Evolutionary conservation across 2,888 invertebrate species (phyloP).

Genomic region (Malthinus seriepunctatus): DNA sequence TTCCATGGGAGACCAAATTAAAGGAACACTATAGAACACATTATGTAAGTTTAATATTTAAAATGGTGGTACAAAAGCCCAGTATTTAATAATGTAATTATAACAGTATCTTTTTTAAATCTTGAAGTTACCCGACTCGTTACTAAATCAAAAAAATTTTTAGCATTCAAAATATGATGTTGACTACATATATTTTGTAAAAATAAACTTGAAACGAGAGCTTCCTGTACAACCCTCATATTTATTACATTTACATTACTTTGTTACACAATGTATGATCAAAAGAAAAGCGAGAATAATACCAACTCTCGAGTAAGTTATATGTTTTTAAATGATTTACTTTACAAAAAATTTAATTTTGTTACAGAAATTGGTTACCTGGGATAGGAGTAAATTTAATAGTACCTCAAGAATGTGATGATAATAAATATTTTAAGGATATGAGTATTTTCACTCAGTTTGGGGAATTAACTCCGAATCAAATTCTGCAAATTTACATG

Average conservation of each 20-base stretch:
- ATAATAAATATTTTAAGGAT: slow-evolving; percentile 52
- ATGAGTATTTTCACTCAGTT: slow-evolving; percentile 75
- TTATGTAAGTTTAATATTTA: slow-evolving; percentile 4
- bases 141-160: too few relatives aligned
- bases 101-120: too few relatives aligned
- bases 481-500: slow-evolving; percentile 56
- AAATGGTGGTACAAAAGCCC: too few relatives aligned
- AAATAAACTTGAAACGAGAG: slow-evolving; percentile 64
- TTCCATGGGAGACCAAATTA: slow-evolving; percentile 63
- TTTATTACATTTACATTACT: slow-evolving; percentile 69
- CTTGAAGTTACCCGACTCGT: too few relatives aligned
- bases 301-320: slow-evolving; percentile 73
- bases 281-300: slow-evolving; percentile 66
- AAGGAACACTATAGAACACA: background rate
- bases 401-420: slow-evolving; percentile 36
- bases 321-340: slow-evolving; percentile 5
- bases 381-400: slow-evolving; percentile 62
- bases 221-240: slow-evolving; percentile 57
- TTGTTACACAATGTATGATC: slow-evolving; percentile 66
- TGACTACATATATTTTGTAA: slow-evolving; percentile 65
- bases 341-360: slow-evolving; percentile 12
- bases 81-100: too few relatives aligned
- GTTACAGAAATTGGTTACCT: slow-evolving; percentile 69
- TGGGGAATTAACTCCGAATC: slow-evolving; percentile 65
- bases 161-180: slow-evolving; percentile 54